Evolutionary conservation across 2,797 vertebrate species (phyloP).

Genomic region (Malacoctenus gilli): DNA sequence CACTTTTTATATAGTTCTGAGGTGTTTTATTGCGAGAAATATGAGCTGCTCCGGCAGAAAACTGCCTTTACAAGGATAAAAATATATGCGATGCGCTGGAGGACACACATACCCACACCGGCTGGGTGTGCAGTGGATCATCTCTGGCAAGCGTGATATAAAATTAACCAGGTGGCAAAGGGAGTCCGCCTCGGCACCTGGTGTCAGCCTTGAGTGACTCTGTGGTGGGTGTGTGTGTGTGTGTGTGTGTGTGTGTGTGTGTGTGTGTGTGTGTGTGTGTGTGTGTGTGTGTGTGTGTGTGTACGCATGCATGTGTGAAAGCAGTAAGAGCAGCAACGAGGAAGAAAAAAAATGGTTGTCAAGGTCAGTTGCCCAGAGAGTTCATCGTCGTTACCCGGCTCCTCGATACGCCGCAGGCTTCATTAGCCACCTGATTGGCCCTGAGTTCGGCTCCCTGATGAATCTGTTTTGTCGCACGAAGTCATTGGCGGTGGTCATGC

Average conservation of each 20-base stretch:
- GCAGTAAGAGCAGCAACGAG: not conserved
- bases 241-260: not conserved
- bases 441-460: slow-evolving; percentile 41
- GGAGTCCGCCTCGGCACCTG: not conserved
- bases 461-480: slow-evolving; percentile 32
- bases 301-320: not conserved
- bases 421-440: slow-evolving; percentile 57
- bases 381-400: slow-evolving; percentile 28
- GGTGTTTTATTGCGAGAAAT: too few species aligned
- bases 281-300: not conserved
- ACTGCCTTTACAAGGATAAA: too few species aligned
- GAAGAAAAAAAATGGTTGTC: slow-evolving; percentile 23
- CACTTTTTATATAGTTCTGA: too few species aligned
- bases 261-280: not conserved
- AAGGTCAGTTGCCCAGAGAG: slow-evolving; percentile 46
- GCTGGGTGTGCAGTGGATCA: not conserved
- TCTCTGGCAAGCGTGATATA: not conserved
- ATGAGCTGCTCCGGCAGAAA: too few species aligned
- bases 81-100: too few species aligned
- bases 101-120: too few species aligned
- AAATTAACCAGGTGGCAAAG: not conserved
- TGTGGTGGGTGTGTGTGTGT: not conserved
- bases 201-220: not conserved
- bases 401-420: slow-evolving; percentile 38
- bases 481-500: slow-evolving; percentile 37